Evolutionary conservation across 2,888 invertebrate species (phyloP).

Genomic region (Allolobophora icterica): DNA sequence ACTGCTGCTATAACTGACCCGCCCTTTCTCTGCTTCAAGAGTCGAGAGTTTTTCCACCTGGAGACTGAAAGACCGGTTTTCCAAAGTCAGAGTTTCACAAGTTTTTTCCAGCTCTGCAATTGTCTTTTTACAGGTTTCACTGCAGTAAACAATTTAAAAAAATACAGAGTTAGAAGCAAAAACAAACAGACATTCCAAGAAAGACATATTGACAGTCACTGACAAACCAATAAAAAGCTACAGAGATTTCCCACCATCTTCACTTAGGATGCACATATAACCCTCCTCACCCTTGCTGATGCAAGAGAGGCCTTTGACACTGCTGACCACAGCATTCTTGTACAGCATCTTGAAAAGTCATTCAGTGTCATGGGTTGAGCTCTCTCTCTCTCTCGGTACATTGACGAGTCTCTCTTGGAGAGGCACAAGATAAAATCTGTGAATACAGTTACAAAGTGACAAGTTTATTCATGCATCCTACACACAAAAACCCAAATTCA

Average conservation of each 20-base stretch:
- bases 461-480: neutral
- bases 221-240: neutral
- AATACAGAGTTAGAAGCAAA: neutral
- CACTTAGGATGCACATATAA: too few species aligned
- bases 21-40: neutral
- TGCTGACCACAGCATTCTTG: too few species aligned
- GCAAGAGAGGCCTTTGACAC: too few species aligned
- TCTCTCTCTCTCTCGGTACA: too few species aligned
- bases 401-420: too few species aligned
- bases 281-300: too few species aligned
- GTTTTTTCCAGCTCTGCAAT: neutral
- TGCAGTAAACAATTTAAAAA: neutral
- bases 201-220: neutral
- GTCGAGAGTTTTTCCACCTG: neutral
- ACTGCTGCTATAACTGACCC: neutral
- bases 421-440: too few species aligned
- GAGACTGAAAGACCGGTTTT: neutral
- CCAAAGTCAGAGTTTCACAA: neutral
- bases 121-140: conserved; percentile 6
- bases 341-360: too few species aligned
- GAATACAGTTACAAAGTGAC: too few species aligned
- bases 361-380: too few species aligned
- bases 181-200: too few species aligned
- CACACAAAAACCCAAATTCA: neutral
- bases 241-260: neutral